Evolutionary conservation across 2,888 invertebrate species (phyloP).

Genomic region (Celastrina argiolus): DNA sequence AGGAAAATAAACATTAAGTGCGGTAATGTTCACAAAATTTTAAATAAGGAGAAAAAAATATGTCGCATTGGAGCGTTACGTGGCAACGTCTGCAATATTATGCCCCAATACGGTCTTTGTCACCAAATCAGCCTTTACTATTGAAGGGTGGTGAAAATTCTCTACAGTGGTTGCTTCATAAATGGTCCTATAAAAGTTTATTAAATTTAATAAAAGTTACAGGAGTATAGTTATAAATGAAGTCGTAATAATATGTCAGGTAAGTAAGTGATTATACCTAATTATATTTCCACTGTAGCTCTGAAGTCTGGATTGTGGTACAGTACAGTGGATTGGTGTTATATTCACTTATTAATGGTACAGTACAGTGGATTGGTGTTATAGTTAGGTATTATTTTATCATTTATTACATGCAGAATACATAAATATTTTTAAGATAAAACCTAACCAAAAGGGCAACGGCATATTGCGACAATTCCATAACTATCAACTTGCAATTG

Average conservation of each 20-base stretch:
- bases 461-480: no score
- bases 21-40: not conserved
- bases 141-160: not conserved
- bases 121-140: not conserved
- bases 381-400: no score
- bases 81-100: constrained; percentile 50
- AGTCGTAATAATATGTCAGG: constrained; percentile 27
- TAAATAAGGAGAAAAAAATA: constrained; percentile 29
- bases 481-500: no score
- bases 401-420: no score
- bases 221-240: not conserved
- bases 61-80: constrained; percentile 64
- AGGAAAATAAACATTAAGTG: constrained; percentile 1
- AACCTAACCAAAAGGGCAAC: no score
- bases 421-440: no score
- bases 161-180: not conserved
- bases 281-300: not conserved
- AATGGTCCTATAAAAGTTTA: not conserved
- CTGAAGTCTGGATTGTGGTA: no score
- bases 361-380: no score
- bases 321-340: no score
- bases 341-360: no score
- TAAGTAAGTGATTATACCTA: constrained; percentile 25
- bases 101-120: not conserved
- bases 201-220: not conserved